Evolutionary conservation across 2,888 invertebrate genomes (phyloP), one percentile per base, ranked within the genome.

Genomic region (Nysson spinosus): DNA sequence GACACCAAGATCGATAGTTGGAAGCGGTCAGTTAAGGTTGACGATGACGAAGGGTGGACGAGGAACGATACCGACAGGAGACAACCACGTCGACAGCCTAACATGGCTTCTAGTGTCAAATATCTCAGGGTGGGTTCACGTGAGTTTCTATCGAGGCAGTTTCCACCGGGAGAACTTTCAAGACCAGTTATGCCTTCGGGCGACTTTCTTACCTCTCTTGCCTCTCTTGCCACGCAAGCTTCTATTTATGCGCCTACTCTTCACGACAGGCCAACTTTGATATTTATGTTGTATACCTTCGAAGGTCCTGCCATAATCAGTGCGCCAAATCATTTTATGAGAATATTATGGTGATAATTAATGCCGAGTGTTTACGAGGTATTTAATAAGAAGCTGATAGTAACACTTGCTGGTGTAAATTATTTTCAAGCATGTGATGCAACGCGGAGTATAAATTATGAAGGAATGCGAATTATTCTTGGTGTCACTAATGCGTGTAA

Each of bases 31-130:
- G 62, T 57, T 51, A 47, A 65, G 55, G 46, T 52, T 63, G 67
- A 57, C 57, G 65, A 62, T 50, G 42, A 50, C 24, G 60, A 58
- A 67, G 60, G 64, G 55, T 39, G 46, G 30, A 35, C 65, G 60
- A 28, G 24, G 17, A 58, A 26, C 55, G 40, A 57, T 64, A 58
- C 62, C 42, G 47, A 28, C 51, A 46, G 50, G 39, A 43, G 44
- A 56, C 54, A 46, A 44, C 49, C 32, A 50, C 54, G 50, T 26
- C 65, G 67, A 49, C 51, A 50, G 57, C 68, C 32, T 55, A 60
- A 58, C 75, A 75, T 65, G 74, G 74, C 74, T 75, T 75, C 74
- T 46, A 75, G 74, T 63, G 55, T 75, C 74, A 60, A 69, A 69
- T 75, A 69, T 75, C 75, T 66, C 44, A 34, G 3, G 52, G n/a